Percentiles rank a stretch among this genome's conserved stretches.
Conservation (phyloP, 2,113 vertebrate genomes). For the Ptilorrhoa leucosticta region DNA sequence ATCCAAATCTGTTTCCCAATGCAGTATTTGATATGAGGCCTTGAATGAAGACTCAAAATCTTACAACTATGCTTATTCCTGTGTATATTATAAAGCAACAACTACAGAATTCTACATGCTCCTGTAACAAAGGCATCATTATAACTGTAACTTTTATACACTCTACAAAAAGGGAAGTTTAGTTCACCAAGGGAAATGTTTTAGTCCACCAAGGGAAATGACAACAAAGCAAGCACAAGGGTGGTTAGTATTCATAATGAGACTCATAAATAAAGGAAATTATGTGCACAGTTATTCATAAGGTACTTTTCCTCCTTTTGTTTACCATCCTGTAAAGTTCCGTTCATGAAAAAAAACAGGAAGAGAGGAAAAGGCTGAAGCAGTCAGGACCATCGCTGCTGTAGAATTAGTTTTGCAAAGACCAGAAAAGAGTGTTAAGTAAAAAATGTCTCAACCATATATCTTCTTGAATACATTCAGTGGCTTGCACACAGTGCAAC, state of each 20-base stretch:
- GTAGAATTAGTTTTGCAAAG: background rate
- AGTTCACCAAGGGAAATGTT: conserved; percentile 35
- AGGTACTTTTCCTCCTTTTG: conserved; percentile 69
- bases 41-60: background rate
- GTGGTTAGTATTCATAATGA: conserved; percentile 32
- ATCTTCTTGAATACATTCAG: background rate
- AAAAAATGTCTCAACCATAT: background rate
- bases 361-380: conserved; percentile 49
- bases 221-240: conserved; percentile 40
- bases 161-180: conserved; percentile 28
- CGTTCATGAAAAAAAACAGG: conserved; percentile 64
- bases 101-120: background rate
- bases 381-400: background rate
- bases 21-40: background rate
- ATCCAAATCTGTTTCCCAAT: background rate
- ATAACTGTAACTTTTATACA: background rate
- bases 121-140: background rate
- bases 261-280: conserved; percentile 64
- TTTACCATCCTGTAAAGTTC: conserved; percentile 61
- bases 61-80: background rate
- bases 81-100: background rate
- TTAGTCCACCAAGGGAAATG: conserved; percentile 34
- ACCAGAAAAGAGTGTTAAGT: background rate
- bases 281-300: conserved; percentile 51
- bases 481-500: background rate